Base-by-base conservation (phyloP, 2,797 vertebrate species). In the Gambusia yucatana region DNA sequence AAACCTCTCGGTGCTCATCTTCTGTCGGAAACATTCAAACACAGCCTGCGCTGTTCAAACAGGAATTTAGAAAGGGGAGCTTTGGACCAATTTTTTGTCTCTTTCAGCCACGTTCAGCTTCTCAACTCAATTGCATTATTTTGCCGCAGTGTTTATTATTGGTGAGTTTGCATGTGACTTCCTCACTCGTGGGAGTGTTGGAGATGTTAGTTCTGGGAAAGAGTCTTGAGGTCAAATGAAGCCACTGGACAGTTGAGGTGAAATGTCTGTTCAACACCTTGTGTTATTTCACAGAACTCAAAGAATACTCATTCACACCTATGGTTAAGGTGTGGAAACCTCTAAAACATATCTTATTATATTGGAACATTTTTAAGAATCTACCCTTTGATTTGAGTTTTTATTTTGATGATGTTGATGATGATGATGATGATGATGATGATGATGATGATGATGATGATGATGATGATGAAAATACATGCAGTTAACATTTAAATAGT, bases 1-100 rank as follows among this genome's bases (percentile, higher is more conserved):
- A 43, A 81, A 71, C 70, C 43, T 77, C 10, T 46, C 52, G 39
- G 39, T 11, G 72, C 44, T 70, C 73, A 76, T 72, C 20, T 85
- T 55, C 61, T 14, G 48, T 5, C 16, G n/a, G 30, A 6, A 67
- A 17, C 33, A 57, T n/a, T 36, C n/a, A 52, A 22, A 80, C 10
- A 46, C 61, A 33, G 20, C 22, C 30, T 33, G 36, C 16, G 13
- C 47, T 67, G 20, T 28, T 25, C 57, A 28, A 25, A 2, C 47
- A 50, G 30, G 43, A 67, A 11, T 67, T 67, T 30, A 22, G 63
- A 69, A 41, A 78, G 5, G 50, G 46, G n/a, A 33, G 3, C 39
- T 67, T 55, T n/a, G 30, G 25, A 67, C 2, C 39, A 16, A 4
- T 46, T 6, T 17, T 50, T 39, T 20, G 3, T 20, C 63, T 14